Evolutionary conservation across 2,113 vertebrate species (phyloP).

Genomic region (Cacatua alba): DNA sequence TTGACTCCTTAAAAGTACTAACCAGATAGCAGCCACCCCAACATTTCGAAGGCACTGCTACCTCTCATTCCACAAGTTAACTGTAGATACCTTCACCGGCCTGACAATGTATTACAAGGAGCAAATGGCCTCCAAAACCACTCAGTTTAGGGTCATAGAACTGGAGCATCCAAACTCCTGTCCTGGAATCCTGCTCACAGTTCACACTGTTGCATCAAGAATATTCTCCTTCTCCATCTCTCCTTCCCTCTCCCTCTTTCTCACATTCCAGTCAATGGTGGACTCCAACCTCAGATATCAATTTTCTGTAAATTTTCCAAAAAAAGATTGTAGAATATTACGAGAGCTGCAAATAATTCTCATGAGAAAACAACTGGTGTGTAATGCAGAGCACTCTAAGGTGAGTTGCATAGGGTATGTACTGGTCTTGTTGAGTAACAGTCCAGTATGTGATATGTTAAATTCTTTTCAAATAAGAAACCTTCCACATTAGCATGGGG

Average conservation of each 20-base stretch:
- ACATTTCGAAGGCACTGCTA: not conserved
- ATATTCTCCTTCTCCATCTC: not conserved
- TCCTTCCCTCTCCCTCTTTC: no score
- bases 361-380: not conserved
- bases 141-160: not conserved
- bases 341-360: not conserved
- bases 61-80: not conserved
- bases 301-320: not conserved
- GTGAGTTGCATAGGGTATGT: not conserved
- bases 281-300: not conserved
- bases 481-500: not conserved
- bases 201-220: not conserved
- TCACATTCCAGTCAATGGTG: not conserved
- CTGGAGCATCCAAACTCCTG: not conserved
- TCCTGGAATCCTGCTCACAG: not conserved
- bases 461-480: not conserved
- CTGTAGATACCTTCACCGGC: no score
- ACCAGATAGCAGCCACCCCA: not conserved
- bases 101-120: not conserved
- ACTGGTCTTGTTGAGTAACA: not conserved
- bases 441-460: not conserved
- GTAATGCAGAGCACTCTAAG: not conserved
- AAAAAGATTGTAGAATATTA: not conserved
- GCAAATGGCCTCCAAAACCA: not conserved
- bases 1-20: not conserved